Evolutionary conservation across 2,888 invertebrate species (phyloP).

Genomic region (Aphodius granarius): DNA sequence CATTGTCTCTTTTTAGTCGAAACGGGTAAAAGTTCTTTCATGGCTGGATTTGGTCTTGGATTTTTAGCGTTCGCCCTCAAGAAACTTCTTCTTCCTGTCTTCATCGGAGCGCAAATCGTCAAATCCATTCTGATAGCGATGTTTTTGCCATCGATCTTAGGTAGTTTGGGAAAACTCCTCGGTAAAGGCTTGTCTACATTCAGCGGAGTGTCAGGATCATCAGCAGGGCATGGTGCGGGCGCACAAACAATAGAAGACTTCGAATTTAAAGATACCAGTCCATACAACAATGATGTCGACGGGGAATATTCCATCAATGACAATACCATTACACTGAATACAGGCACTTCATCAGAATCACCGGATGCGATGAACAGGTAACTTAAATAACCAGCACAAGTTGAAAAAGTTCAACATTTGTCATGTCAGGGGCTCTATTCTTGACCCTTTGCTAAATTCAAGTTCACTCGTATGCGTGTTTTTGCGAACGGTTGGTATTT

Average conservation of each 20-base stretch:
- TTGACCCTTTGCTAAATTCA: too few species aligned
- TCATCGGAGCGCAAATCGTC: conserved; percentile 80
- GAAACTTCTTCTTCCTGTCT: conserved; percentile 78
- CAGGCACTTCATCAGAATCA: conserved; percentile 33
- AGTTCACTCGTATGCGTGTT: too few species aligned
- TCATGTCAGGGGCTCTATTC: too few species aligned
- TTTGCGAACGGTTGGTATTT: too few species aligned
- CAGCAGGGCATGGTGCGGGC: conserved; percentile 43
- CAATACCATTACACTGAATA: conserved; percentile 33
- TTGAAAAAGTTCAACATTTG: too few species aligned
- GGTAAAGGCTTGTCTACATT: conserved; percentile 74
- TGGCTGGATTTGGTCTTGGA: conserved; percentile 66
- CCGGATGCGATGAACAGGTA: conserved; percentile 49
- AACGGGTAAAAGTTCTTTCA: conserved; percentile 62
- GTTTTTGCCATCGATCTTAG: conserved; percentile 82
- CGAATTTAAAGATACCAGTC: conserved; percentile 72
- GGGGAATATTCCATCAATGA: conserved; percentile 52
- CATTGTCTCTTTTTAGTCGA: conserved; percentile 29
- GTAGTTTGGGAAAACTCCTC: conserved; percentile 79
- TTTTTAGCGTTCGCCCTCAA: conserved; percentile 79
- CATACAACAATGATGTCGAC: conserved; percentile 50
- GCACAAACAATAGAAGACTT: conserved; percentile 63
- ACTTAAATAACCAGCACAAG: not conserved
- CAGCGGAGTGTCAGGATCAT: conserved; percentile 59
- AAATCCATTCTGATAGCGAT: conserved; percentile 82